phyloP scores from a whole-genome alignment of 2,113 vertebrate genomes.

The Potamarius usumacintae region DNA sequence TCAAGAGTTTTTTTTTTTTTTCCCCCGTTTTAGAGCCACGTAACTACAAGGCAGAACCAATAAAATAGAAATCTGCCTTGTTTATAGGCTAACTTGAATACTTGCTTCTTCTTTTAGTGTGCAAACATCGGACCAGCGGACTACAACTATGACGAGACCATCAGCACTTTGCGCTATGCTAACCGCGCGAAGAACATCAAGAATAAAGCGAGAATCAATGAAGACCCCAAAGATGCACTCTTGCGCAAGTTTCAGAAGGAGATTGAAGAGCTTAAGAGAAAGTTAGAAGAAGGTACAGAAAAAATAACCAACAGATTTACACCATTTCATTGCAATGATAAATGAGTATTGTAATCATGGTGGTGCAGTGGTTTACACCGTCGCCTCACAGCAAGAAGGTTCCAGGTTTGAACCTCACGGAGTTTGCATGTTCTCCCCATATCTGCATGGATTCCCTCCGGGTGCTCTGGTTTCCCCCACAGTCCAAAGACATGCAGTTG shows the following conservation, averaged over 20 bases:
- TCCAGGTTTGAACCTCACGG: too few relatives aligned
- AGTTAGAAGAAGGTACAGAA: constrained; percentile 90
- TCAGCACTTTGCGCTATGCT: constrained; percentile 96
- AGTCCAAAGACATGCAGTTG: too few relatives aligned
- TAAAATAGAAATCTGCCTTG: background rate
- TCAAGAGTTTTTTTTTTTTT: background rate
- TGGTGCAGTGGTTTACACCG: too few relatives aligned
- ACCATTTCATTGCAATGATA: background rate
- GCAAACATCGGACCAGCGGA: constrained; percentile 98
- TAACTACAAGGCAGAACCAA: background rate
- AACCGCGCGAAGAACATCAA: constrained; percentile 99
- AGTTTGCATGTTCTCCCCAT: too few relatives aligned
- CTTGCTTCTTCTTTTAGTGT: constrained; percentile 74
- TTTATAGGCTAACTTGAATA: background rate
- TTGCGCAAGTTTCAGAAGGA: constrained; percentile 97
- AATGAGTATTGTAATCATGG: background rate
- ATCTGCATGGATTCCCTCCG: too few relatives aligned
- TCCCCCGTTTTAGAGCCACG: background rate
- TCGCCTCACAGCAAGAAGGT: too few relatives aligned
- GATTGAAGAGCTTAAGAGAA: constrained; percentile 97
- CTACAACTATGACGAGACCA: constrained; percentile 98
- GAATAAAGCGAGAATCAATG: constrained; percentile 98
- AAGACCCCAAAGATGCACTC: constrained; percentile 97
- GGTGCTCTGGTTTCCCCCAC: too few relatives aligned
- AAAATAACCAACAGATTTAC: background rate